Percentiles rank a stretch among this genome's conserved stretches.
Conservation (phyloP, 2,797 vertebrate genomes). For the Sebastes paucispinis region DNA sequence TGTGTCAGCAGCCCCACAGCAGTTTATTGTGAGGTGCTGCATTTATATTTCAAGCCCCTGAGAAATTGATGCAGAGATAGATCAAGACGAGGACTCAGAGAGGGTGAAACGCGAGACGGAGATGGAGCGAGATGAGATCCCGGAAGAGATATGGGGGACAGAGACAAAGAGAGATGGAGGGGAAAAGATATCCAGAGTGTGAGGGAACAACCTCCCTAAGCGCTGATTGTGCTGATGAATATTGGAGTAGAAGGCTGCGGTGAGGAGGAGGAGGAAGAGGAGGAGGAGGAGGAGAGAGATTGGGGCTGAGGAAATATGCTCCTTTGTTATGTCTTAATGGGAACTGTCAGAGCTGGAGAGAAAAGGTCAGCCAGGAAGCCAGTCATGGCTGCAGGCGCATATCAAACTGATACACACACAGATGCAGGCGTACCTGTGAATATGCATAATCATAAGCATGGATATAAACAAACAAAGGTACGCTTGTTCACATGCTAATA, state of each 20-base stretch:
- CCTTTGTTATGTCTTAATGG: constrained; percentile 69
- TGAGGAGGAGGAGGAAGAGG: constrained; percentile 9
- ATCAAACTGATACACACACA: constrained; percentile 13
- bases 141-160: background rate
- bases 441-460: background rate
- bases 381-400: constrained; percentile 12
- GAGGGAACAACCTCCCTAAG: constrained; percentile 37
- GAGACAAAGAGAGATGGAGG: background rate
- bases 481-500: background rate
- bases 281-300: constrained; percentile 19
- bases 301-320: constrained; percentile 53
- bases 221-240: constrained; percentile 57
- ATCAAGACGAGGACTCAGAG: constrained; percentile 2
- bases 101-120: constrained; percentile 1
- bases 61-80: background rate
- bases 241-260: constrained; percentile 56
- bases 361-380: constrained; percentile 60
- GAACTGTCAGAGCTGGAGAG: constrained; percentile 57
- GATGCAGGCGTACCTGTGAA: background rate
- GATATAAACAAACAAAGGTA: background rate
- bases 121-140: constrained; percentile 11
- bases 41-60: constrained; percentile 40
- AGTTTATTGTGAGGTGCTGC: background rate
- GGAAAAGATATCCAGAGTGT: constrained; percentile 5
- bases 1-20: constrained; percentile 12